phyloP scores from a whole-genome alignment of 2,797 vertebrate species.

The Gadopsis marmoratus region DNA sequence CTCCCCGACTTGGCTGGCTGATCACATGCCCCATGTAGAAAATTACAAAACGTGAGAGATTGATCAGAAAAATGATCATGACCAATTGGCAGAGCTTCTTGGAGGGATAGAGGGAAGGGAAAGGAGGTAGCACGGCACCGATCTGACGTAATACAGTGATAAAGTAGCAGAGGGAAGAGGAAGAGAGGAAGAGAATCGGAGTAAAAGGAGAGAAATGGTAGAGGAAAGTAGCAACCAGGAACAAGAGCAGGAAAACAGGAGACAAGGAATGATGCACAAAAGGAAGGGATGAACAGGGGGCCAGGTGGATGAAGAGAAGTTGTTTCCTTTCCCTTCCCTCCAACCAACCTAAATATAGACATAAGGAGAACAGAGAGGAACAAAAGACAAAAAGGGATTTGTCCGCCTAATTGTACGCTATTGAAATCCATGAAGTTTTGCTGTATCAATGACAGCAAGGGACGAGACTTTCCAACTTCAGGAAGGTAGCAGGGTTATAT shows the following conservation, averaged over 20 bases:
- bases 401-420: not conserved
- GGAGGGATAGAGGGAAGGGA: conserved; percentile 26
- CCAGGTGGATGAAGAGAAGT: not conserved
- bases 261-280: not conserved
- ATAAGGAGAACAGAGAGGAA: not conserved
- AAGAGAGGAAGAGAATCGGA: not conserved
- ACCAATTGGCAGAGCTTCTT: conserved; percentile 49
- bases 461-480: not conserved
- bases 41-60: conserved; percentile 59
- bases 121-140: conserved; percentile 22
- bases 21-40: conserved; percentile 61
- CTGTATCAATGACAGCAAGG: not conserved
- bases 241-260: not conserved
- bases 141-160: conserved; percentile 42
- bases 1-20: conserved; percentile 56
- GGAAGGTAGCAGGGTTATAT: not conserved
- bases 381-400: conserved; percentile 10
- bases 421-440: not conserved
- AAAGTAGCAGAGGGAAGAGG: conserved; percentile 11
- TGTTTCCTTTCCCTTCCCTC: not conserved
- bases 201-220: not conserved
- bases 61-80: conserved; percentile 66
- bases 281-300: not conserved
- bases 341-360: conserved; percentile 20
- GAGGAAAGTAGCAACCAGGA: not conserved